A percentile compares a stretch with the other conserved stretches of the same genome.
Conservation (phyloP, 2,797 vertebrate genomes). For the Myiotriccus ornatus region DNA sequence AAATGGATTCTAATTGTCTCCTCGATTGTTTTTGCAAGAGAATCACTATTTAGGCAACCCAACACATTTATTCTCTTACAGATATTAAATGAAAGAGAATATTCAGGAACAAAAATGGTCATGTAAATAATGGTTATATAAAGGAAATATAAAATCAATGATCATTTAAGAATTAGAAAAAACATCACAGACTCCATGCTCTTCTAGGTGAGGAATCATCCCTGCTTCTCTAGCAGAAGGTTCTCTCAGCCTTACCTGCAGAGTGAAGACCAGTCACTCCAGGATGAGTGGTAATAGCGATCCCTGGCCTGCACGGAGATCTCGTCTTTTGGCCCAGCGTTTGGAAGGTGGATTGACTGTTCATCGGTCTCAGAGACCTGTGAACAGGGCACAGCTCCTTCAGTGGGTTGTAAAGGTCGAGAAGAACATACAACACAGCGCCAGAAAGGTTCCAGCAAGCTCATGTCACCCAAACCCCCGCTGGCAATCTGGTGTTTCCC, state of each 20-base stretch:
- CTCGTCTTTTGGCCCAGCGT: not conserved
- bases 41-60: not conserved
- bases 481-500: not conserved
- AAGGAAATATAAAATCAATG: not conserved
- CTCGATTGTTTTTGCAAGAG: not conserved
- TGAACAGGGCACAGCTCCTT: not conserved
- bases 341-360: not conserved
- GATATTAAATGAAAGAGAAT: not conserved
- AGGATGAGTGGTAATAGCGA: constrained; percentile 69
- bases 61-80: not conserved
- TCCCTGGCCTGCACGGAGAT: constrained; percentile 71
- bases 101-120: not conserved
- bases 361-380: not conserved
- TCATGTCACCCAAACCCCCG: not conserved
- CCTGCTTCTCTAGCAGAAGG: not conserved
- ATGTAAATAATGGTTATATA: too few species aligned
- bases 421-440: rapidly evolving
- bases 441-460: not conserved
- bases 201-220: not conserved
- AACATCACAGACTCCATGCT: not conserved
- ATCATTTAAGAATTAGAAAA: not conserved
- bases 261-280: constrained; percentile 68
- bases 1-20: not conserved
- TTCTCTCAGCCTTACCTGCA: constrained; percentile 52
- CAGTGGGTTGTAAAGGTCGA: not conserved